Evolutionary conservation across 2,888 invertebrate species (phyloP), one percentile per base, ranked within the genome.

Genomic region (Hirtodrosophila cameraria): DNA sequence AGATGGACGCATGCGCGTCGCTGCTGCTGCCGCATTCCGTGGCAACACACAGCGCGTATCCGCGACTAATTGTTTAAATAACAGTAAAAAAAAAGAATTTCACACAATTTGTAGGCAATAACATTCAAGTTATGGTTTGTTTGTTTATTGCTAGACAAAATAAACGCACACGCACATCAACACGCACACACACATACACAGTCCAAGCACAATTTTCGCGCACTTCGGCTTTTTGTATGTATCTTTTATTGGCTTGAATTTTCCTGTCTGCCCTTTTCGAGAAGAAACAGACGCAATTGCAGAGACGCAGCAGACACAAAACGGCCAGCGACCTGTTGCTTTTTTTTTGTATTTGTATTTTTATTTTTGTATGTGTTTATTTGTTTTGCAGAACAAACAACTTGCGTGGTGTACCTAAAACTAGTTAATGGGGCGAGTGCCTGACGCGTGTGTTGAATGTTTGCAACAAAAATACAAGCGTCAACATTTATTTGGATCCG

Each of bases 161-260:
- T 30, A 52, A 38, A 60, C 52, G 25, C 48, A 42, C 63, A 18
- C 16, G 36, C 20, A 31, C 41, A 41, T 13, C 15, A 42, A 27
- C 23, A 45, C 35, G 25, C 46, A 54, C 28, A 30, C 35, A 45
- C 38, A 49, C 36, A 57, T 36, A 54, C 46, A 42, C 61, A 65
- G 39, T 36, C 54, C 54, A 60, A 45, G 61, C 53, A 67, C 62
- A 70, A 65, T 86, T 84, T 86, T 84, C 76, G 78, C 80, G 80
- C 77, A 75, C 72, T 77, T 63, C 70, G 71, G 50, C 58, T 75
- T 76, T 85, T 68, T 81, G 87, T 82, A 87, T 82, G 82, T 82
- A 82, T 82, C 82, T 82, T 87, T 79, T 87, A 87, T 87, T 85
- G 80, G 73, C 87, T 75, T 67, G 77, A 75, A 74, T 81, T 81